Conservation (phyloP, 2,113 vertebrate species). For the Calidris pugnax region DNA sequence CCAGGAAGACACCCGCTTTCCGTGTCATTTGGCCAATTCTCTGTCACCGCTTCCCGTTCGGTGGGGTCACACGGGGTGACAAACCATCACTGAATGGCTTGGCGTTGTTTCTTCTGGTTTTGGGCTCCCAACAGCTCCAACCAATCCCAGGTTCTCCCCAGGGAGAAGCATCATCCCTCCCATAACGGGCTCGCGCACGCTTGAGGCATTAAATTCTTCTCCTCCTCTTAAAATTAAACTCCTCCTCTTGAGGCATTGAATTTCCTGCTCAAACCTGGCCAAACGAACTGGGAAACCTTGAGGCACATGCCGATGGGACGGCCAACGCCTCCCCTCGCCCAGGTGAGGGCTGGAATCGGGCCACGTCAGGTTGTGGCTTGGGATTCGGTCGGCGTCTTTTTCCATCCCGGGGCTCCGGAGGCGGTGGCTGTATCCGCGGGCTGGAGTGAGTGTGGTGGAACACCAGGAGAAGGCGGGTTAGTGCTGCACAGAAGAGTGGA, state of each 20-base stretch:
- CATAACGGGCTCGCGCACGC: fast-evolving
- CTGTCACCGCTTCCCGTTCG: fast-evolving
- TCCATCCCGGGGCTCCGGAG: background rate
- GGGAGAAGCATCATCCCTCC: background rate
- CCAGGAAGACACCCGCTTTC: fast-evolving
- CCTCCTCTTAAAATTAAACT: too few species aligned
- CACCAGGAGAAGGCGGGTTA: fast-evolving
- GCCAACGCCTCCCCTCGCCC: background rate
- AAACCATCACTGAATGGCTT: background rate
- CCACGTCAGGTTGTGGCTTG: fast-evolving
- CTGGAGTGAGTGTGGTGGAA: fast-evolving
- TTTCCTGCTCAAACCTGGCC: background rate
- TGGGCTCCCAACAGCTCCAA: too few species aligned
- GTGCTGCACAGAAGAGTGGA: too few species aligned
- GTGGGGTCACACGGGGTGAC: fast-evolving
- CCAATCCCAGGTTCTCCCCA: background rate
- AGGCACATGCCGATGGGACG: background rate
- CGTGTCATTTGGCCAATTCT: fast-evolving
- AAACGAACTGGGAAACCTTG: background rate
- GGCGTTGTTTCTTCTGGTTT: fast-evolving
- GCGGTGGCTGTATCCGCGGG: background rate
- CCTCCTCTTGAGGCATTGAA: background rate
- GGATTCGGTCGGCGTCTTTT: fast-evolving
- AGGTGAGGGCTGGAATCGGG: background rate
- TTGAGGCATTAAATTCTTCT: too few species aligned